Evolutionary conservation across 1,140 invertebrate genomes (phyloP).

Genomic region (Brachystomella parvula): DNA sequence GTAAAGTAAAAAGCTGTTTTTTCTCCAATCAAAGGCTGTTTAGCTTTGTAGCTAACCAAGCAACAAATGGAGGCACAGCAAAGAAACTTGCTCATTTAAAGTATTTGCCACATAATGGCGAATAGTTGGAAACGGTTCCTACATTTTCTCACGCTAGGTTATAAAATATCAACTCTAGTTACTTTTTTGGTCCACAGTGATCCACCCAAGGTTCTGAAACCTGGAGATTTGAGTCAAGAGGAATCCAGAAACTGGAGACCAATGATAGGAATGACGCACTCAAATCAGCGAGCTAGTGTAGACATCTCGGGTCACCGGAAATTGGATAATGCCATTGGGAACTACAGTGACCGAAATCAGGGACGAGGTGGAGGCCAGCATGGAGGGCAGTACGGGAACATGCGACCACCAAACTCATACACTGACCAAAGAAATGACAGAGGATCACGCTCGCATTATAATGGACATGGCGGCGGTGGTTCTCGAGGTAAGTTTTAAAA

Average conservation of each 20-base stretch:
- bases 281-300: conserved; percentile 54
- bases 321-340: conserved; percentile 44
- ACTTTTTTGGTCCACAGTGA: conserved; percentile 44
- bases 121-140: background rate
- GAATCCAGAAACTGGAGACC: conserved; percentile 57
- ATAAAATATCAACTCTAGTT: background rate
- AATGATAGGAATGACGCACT: conserved; percentile 61
- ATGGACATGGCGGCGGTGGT: conserved; percentile 4
- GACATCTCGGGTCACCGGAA: conserved; percentile 60
- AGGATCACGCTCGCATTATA: conserved; percentile 14
- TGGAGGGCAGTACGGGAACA: conserved; percentile 29
- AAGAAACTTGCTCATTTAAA: background rate
- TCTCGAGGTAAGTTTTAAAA: background rate
- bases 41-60: background rate
- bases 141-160: conserved; percentile 8
- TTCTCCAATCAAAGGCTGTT: conserved; percentile 9
- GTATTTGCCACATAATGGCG: background rate
- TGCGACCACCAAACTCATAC: conserved; percentile 23
- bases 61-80: background rate
- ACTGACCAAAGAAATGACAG: conserved; percentile 9
- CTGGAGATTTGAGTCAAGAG: conserved; percentile 61
- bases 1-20: conserved; percentile 18
- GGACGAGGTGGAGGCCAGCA: background rate
- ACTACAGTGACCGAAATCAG: conserved; percentile 6
- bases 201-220: conserved; percentile 69